phyloP scores from a whole-genome alignment of 2,888 invertebrate species.

The Amphipoea oculea region DNA sequence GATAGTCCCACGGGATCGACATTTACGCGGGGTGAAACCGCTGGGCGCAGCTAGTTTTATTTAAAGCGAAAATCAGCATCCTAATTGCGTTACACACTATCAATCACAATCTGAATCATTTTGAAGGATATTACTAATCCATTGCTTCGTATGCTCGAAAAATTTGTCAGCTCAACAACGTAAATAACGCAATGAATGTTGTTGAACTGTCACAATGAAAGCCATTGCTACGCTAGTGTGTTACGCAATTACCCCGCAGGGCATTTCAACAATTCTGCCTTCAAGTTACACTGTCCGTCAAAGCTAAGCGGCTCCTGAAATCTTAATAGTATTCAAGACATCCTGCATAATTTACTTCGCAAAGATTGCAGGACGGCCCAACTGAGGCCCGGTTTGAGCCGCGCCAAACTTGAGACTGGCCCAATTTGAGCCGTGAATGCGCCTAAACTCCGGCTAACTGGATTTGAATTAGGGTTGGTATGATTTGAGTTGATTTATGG shows the following conservation, averaged over 20 bases:
- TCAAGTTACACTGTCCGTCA: not conserved
- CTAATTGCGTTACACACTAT: too few species aligned
- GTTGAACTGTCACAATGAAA: not conserved
- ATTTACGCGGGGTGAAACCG: too few species aligned
- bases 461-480: not conserved
- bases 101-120: too few species aligned
- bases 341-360: conserved; percentile 53
- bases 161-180: too few species aligned
- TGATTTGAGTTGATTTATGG: not conserved
- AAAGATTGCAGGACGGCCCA: not conserved
- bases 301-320: conserved; percentile 22
- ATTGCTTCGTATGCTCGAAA: too few species aligned
- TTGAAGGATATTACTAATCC: too few species aligned
- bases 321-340: conserved; percentile 32
- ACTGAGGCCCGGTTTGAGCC: not conserved
- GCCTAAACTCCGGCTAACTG: not conserved
- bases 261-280: not conserved
- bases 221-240: not conserved
- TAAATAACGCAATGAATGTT: too few species aligned
- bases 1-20: too few species aligned
- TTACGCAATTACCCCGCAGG: not conserved
- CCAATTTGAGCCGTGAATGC: not conserved
- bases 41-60: too few species aligned
- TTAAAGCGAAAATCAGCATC: too few species aligned
- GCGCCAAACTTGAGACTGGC: conserved; percentile 1